Conservation (phyloP, 2,797 vertebrate genomes). For the Cheracebus regulus region DNA sequence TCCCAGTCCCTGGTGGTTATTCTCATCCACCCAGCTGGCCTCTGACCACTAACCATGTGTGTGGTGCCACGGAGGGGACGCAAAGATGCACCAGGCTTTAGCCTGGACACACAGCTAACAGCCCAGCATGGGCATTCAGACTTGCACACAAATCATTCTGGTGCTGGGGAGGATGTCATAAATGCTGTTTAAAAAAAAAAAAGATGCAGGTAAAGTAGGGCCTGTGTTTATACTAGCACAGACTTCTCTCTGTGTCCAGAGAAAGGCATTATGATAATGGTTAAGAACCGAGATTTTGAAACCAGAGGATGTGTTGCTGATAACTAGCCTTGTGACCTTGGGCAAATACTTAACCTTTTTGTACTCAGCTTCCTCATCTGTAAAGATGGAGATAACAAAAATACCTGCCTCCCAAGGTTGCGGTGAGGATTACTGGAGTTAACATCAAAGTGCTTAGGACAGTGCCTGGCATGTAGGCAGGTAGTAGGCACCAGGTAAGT, state of each 20-base stretch:
- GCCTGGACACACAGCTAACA: background rate
- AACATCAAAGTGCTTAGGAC: background rate
- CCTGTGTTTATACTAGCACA: background rate
- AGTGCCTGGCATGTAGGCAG: accelerated
- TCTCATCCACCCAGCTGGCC: background rate
- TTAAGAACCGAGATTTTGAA: background rate
- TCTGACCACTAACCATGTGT: background rate
- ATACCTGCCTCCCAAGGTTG: background rate
- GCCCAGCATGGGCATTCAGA: background rate
- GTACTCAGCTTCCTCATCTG: background rate
- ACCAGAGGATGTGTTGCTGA: background rate
- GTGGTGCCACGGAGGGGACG: background rate
- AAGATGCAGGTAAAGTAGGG: background rate
- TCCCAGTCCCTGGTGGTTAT: background rate
- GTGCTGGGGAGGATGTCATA: background rate
- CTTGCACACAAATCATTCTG: background rate
- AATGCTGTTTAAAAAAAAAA: background rate
- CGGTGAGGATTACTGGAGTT: background rate
- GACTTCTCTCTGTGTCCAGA: background rate
- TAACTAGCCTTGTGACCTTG: background rate
- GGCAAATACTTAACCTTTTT: background rate
- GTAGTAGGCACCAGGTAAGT: accelerated
- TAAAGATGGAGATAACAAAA: background rate
- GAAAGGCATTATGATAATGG: background rate
- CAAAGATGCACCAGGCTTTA: too few species aligned